A percentile compares a stretch with the other conserved stretches of the same genome.
Evolutionary conservation across 1,140 invertebrate species (phyloP).

Genomic region (Pseudomyrmex dendroicus): DNA sequence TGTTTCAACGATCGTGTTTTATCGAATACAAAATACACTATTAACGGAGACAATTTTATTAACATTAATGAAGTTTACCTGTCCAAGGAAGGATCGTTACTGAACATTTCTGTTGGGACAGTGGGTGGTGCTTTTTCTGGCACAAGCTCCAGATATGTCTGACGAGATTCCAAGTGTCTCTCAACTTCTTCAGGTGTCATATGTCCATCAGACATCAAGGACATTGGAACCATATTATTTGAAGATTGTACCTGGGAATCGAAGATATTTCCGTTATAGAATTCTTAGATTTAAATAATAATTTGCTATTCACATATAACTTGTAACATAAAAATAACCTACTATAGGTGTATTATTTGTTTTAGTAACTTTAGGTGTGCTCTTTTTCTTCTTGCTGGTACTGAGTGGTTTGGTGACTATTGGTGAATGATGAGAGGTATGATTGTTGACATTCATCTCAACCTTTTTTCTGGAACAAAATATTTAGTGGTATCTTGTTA

Average conservation of each 20-base stretch:
- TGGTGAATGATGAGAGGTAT: slow-evolving; percentile 79
- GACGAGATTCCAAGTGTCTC: slow-evolving; percentile 94
- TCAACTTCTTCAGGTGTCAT: slow-evolving; percentile 97
- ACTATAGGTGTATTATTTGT: slow-evolving; percentile 78
- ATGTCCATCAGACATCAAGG: slow-evolving; percentile 90
- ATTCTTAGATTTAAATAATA: neutral
- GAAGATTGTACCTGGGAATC: slow-evolving; percentile 76
- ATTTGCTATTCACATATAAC: neutral
- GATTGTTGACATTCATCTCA: slow-evolving; percentile 80
- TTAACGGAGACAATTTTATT: neutral
- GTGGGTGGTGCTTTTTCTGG: slow-evolving; percentile 94
- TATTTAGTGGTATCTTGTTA: neutral
- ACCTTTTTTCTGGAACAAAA: slow-evolving; percentile 81
- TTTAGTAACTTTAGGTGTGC: slow-evolving; percentile 81
- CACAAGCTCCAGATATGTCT: slow-evolving; percentile 92
- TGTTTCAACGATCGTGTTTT: neutral
- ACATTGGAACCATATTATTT: slow-evolving; percentile 80
- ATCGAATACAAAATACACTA: too few species aligned
- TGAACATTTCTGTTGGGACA: slow-evolving; percentile 96
- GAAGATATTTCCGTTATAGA: neutral
- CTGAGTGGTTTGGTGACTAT: slow-evolving; percentile 82
- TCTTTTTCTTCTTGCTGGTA: slow-evolving; percentile 84
- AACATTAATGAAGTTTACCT: slow-evolving; percentile 84
- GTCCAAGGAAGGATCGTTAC: slow-evolving; percentile 94
- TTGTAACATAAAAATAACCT: slow-evolving; percentile 64